Percentiles rank a stretch among this genome's conserved stretches.
These are phyloP conservation scores for Drosophila hamatofila DNA, from an alignment of 2,888 invertebrate genomes.

Conservation along the genomic window DNA sequence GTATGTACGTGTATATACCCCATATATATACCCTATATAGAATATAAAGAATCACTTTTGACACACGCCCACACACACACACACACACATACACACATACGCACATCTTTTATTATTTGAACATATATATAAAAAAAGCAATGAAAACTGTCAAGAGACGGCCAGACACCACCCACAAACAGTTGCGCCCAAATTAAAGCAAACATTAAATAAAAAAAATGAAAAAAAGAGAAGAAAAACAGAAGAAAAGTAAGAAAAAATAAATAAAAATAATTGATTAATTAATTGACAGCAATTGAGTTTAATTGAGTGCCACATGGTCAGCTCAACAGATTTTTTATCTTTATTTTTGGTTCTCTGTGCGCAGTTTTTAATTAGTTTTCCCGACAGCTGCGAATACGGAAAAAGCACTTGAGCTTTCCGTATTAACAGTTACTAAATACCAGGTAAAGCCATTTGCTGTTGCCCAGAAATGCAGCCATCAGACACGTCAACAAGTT, in stretches of 20 bases:
- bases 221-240: not conserved
- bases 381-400: conserved; percentile 55
- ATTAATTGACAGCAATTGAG: conserved; percentile 78
- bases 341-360: conserved; percentile 3
- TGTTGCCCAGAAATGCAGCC: conserved; percentile 23
- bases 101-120: conserved; percentile 14
- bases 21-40: not conserved
- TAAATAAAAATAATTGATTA: conserved; percentile 68
- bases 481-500: conserved; percentile 42
- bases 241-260: conserved; percentile 20
- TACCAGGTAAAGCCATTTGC: conserved; percentile 42
- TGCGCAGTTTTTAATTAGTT: conserved; percentile 36
- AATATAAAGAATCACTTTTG: conserved; percentile 12
- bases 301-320: conserved; percentile 69
- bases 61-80: conserved; percentile 7
- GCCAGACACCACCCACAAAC: conserved; percentile 28
- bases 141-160: conserved; percentile 30
- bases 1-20: not conserved
- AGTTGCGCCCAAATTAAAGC: conserved; percentile 35
- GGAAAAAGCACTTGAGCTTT: conserved; percentile 36
- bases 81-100: not conserved
- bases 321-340: conserved; percentile 26
- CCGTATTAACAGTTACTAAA: conserved; percentile 69
- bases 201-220: conserved; percentile 24
- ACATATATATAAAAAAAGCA: conserved; percentile 18